Conservation (phyloP, 2,113 vertebrate species). For the Sterna hirundo region DNA sequence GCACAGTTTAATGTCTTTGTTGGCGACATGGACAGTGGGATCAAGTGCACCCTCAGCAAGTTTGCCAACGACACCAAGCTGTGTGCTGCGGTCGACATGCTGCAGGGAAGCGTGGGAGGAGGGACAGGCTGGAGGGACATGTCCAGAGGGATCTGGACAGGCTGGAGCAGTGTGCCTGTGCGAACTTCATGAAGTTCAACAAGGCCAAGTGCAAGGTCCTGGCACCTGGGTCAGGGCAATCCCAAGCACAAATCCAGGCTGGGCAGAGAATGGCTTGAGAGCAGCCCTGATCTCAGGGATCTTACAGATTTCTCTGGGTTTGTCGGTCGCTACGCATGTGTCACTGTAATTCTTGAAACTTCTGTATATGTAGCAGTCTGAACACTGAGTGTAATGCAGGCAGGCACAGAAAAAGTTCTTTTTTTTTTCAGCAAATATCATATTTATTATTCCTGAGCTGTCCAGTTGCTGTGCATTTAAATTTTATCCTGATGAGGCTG, state of each 20-base stretch:
- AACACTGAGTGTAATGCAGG: neutral
- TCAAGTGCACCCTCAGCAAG: neutral
- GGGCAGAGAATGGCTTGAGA: neutral
- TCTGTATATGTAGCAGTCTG: neutral
- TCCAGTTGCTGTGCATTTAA: neutral
- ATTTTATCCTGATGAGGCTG: neutral
- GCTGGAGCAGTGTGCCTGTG: no score
- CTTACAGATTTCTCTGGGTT: neutral
- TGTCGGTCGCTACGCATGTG: fast-evolving
- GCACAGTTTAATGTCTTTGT: no score
- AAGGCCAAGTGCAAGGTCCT: neutral
- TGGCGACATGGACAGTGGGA: neutral
- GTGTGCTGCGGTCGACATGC: neutral
- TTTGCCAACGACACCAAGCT: neutral
- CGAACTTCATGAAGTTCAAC: neutral
- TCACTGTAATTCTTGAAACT: neutral
- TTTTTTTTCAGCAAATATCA: neutral
- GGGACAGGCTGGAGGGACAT: no score
- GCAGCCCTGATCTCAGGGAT: neutral
- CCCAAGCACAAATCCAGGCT: neutral
- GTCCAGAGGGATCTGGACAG: neutral
- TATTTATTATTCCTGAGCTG: neutral
- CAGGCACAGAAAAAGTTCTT: neutral
- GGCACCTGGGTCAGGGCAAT: neutral
- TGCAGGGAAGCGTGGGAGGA: neutral